Conservation (phyloP, 2,797 vertebrate species). For the Coluber constrictor region DNA sequence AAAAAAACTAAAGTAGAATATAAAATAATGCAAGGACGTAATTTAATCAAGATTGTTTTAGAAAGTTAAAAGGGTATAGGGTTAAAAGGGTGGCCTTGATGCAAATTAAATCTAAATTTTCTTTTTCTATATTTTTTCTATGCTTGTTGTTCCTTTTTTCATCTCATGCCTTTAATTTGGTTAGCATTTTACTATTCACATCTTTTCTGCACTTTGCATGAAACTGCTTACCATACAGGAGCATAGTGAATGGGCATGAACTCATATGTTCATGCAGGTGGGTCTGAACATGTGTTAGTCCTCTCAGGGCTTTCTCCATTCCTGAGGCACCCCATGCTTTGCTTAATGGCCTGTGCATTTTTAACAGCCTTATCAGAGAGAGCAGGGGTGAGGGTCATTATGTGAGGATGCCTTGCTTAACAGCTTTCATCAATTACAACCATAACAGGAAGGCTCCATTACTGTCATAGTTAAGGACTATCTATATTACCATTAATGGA, state of each 20-base stretch:
- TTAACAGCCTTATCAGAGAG: too few species aligned
- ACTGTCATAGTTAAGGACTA: too few species aligned
- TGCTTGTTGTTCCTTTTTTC: neutral
- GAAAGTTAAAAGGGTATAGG: neutral
- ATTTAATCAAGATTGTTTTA: neutral
- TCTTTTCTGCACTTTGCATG: neutral
- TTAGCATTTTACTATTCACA: neutral
- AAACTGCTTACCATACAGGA: neutral
- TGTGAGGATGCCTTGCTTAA: too few species aligned
- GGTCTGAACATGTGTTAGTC: too few species aligned
- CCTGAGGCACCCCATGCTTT: too few species aligned
- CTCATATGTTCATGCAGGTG: too few species aligned
- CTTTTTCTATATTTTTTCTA: neutral
- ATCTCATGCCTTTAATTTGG: neutral
- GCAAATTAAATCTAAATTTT: neutral
- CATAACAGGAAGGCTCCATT: too few species aligned
- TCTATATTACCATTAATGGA: neutral
- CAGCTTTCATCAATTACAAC: too few species aligned
- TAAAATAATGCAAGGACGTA: neutral
- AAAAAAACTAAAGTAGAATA: neutral
- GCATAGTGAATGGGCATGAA: neutral
- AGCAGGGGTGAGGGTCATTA: too few species aligned
- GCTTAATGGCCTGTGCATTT: too few species aligned
- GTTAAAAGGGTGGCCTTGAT: neutral
- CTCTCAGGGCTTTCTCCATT: too few species aligned